phyloP scores from a whole-genome alignment of 1,140 invertebrate genomes.

The Pogonomyrmex barbatus region DNA sequence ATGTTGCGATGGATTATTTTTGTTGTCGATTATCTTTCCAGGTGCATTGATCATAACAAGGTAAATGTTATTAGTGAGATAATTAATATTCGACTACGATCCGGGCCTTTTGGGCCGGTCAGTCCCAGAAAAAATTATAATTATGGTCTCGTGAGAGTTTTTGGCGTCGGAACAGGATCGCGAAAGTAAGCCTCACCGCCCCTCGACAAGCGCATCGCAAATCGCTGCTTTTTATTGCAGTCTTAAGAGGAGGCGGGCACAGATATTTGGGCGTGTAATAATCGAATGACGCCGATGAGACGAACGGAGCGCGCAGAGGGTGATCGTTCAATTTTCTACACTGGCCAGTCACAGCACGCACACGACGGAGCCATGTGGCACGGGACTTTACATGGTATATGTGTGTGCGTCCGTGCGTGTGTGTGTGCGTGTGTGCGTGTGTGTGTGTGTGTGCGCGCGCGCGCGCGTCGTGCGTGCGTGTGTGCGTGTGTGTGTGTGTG shows the following conservation, averaged over 20 bases:
- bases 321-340: slow-evolving; percentile 79
- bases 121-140: slow-evolving; percentile 51
- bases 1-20: slow-evolving; percentile 2
- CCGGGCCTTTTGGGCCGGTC: slow-evolving; percentile 15
- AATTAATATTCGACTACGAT: slow-evolving; percentile 57
- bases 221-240: slow-evolving; percentile 58
- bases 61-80: slow-evolving; percentile 55
- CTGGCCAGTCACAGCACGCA: slow-evolving; percentile 68
- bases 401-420: too few relatives aligned
- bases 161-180: slow-evolving; percentile 40
- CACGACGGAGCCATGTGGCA: background rate
- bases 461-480: too few relatives aligned
- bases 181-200: slow-evolving; percentile 48
- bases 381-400: background rate
- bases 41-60: slow-evolving; percentile 21
- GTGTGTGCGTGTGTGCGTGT: background rate
- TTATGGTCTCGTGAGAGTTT: slow-evolving; percentile 56
- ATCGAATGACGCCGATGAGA: slow-evolving; percentile 74
- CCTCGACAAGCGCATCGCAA: slow-evolving; percentile 26
- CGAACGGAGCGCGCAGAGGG: slow-evolving; percentile 55
- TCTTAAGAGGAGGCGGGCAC: slow-evolving; percentile 62
- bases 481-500: too few relatives aligned
- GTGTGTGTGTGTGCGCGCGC: too few relatives aligned
- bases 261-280: slow-evolving; percentile 71
- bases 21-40: background rate